Conservation (phyloP, 2,888 invertebrate genomes). For the Saturnia japonica region DNA sequence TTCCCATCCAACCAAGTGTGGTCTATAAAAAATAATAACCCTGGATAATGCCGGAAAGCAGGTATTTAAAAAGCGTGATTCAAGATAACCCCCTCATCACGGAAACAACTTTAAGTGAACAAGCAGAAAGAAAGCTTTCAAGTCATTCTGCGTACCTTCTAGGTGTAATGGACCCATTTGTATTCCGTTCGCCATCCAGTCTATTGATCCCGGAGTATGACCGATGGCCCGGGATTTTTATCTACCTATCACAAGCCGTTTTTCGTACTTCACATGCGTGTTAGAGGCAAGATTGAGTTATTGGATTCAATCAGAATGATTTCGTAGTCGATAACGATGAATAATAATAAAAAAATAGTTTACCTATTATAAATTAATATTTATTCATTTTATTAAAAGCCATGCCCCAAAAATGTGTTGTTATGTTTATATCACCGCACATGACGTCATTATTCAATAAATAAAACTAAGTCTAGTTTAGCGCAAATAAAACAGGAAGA, state of each 20-base stretch:
- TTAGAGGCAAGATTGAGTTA: not conserved
- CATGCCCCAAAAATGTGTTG: too few species aligned
- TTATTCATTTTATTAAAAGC: too few species aligned
- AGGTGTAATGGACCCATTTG: constrained; percentile 19
- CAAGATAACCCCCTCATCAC: not conserved
- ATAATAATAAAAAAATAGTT: too few species aligned
- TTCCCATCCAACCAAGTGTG: too few species aligned
- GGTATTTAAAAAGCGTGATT: not conserved
- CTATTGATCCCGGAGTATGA: constrained; percentile 1
- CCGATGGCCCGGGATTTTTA: constrained; percentile 6
- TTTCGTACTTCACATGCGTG: not conserved
- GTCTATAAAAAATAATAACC: not conserved
- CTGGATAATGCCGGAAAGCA: not conserved
- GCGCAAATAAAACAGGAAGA: too few species aligned
- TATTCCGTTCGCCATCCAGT: constrained; percentile 14
- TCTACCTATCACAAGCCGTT: not conserved
- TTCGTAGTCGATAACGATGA: too few species aligned
- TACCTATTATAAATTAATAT: too few species aligned
- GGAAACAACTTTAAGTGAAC: not conserved
- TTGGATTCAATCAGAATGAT: not conserved
- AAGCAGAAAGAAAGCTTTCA: constrained; percentile 14
- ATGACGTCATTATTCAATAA: too few species aligned
- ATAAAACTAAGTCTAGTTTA: too few species aligned
- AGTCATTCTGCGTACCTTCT: constrained; percentile 16
- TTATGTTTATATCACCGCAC: too few species aligned